Base-by-base conservation (phyloP, 2,113 vertebrate genomes). In the Hydrolagus affinis region DNA sequence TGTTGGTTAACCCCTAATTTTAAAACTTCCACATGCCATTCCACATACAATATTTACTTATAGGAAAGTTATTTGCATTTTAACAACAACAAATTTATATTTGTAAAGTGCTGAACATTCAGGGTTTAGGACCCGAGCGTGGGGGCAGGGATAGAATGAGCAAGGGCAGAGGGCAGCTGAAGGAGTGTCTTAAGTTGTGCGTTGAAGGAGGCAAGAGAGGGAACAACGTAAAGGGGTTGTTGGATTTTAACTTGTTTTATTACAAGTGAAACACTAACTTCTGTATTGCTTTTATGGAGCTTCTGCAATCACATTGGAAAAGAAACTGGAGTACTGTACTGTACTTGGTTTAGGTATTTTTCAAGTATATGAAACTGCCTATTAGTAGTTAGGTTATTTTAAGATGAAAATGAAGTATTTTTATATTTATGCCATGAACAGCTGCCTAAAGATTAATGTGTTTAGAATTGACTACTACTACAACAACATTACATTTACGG, bases 371-470 rank as follows among this genome's bases (percentile, higher is more conserved):
- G 70, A 72, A 72, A 14, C 25, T 28, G 11, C 30, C 10, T 72
- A 28, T 30, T 72, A 28, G 30, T 23, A 28, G 4, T 6, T 72
- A 15, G 30, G 70, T 72, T 72, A 23, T 71, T 69, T 71, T 71
- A 30, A 72, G n/a, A 30, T 23, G 30, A 30, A 72, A 30, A 72
- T 25, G n/a, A 71, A 72, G 70, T 72, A 72, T 72, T 72, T 72
- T 72, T 72, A 72, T 72, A 72, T 30, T 72, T 72, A 72, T 30
- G 70, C 70, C 25, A n/a, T 72, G n/a, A 72, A 28, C 70, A 72
- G 30, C 25, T 30, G 70, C 70, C 70, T 12, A 72, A 6, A 25
- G 70, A 44, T 72, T 28, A 72, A 25, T 72, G n/a, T 28, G 4
- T 72, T 69, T 72, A 25, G 25, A 28, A 44, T 44, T 44, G 44